Base-by-base conservation (phyloP, 1,140 invertebrate genomes). In the Bombus confusus region DNA sequence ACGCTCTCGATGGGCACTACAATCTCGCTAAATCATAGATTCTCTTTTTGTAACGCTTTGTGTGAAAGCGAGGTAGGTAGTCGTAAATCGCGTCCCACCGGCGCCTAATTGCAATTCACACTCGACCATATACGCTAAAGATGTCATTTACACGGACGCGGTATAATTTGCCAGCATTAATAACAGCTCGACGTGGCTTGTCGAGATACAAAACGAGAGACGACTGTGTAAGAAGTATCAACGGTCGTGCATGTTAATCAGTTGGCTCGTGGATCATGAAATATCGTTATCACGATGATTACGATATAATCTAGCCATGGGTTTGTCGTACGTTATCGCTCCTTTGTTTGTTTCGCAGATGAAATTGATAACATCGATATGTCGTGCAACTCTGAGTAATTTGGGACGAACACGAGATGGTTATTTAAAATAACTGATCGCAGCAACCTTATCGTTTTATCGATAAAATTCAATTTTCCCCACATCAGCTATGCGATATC, bases 171-270 rank as follows among this genome's bases (percentile, higher is more conserved):
- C 41, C 41, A 41, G 28, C 39, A 25, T 31, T 47, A 43, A 73
- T 73, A 41, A 43, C 37, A 71, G 9, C 37, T 41, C 68, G 37
- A 71, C 68, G 37, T 25, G 39, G 71, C 28, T 12, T 43, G 71
- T 73, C 71, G 28, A 15, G 39, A 18, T n/a, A 5, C 39, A 18
- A 73, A 73, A 43, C 43, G 71, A 43, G 71, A 18, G 71, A 73
- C 71, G 39, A 43, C 15, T 43, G 39, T 73, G 18, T 73, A 73
- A 73, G 71, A 31, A 73, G 71, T 43, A 73, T 73, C 28, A 73
- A 73, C 41, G 59, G 59, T 2, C n/a, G 28, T 3, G 72, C 6
- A n/a, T n/a, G 71, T 28, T 43, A 43, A 73, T 73, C 47, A 73
- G 15, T 73, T 18, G 72, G 3, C 28, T 9, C 10, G 72, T 18